Conservation (phyloP, 2,888 invertebrate genomes). For the Criorhina ranunculi region DNA sequence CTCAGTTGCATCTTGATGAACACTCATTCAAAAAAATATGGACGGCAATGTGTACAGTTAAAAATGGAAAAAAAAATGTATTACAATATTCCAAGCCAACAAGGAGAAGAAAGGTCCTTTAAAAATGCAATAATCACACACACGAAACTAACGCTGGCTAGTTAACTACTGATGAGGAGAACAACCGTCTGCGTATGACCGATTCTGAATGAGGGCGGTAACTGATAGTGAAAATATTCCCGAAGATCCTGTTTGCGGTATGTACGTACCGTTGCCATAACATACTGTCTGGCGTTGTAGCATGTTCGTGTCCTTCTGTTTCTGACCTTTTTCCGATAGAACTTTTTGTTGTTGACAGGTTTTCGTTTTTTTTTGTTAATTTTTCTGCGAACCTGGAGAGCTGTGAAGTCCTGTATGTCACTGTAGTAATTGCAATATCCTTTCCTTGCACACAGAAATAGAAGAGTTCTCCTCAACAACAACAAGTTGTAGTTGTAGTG, state of each 20-base stretch:
- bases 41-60: constrained; percentile 52
- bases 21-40: constrained; percentile 20
- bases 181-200: constrained; percentile 63
- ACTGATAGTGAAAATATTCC: constrained; percentile 69
- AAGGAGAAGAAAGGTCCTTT: neutral
- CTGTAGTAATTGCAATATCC: constrained; percentile 68
- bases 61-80: neutral
- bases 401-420: constrained; percentile 44
- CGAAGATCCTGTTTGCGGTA: constrained; percentile 65
- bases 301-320: constrained; percentile 66
- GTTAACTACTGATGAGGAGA: constrained; percentile 21
- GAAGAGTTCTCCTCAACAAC: constrained; percentile 49
- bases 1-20: constrained; percentile 3
- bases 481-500: constrained; percentile 46
- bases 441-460: constrained; percentile 30
- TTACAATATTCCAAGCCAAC: neutral
- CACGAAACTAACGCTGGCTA: constrained; percentile 10
- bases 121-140: constrained; percentile 49
- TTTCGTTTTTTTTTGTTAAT: constrained; percentile 8
- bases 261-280: constrained; percentile 57
- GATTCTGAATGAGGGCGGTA: constrained; percentile 72
- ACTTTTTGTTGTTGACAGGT: constrained; percentile 16
- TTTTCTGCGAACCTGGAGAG: constrained; percentile 29
- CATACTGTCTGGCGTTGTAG: constrained; percentile 62
- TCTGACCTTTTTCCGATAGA: constrained; percentile 61